These are phyloP conservation scores for Dendrolimus kikuchii DNA, from an alignment of 1,140 invertebrate genomes.

Conservation along the genomic window DNA sequence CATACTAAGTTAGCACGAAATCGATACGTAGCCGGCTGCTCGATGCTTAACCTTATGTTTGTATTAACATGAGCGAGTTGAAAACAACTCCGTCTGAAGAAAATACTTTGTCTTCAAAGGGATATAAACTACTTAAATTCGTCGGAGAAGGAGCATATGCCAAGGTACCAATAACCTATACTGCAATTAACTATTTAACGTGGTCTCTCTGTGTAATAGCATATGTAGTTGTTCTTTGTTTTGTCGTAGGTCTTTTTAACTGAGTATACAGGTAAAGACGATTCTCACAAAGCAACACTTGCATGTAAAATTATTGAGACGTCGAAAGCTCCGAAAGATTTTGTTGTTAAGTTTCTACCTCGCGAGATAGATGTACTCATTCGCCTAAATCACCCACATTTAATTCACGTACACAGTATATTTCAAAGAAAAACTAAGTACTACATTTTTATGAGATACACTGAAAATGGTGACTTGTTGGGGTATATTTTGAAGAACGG, in stretches of 20 bases:
- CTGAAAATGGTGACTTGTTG: conserved; percentile 79
- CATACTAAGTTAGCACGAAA: conserved; percentile 13
- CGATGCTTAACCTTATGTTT: conserved; percentile 25
- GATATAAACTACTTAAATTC: conserved; percentile 75
- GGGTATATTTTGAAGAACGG: conserved; percentile 78
- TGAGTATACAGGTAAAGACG: conserved; percentile 64
- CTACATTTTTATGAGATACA: conserved; percentile 80
- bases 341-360: conserved; percentile 82
- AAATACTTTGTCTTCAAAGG: conserved; percentile 71
- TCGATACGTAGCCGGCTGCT: conserved; percentile 19
- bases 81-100: conserved; percentile 73
- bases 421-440: conserved; percentile 77
- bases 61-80: conserved; percentile 60
- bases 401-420: conserved; percentile 81
- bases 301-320: conserved; percentile 86
- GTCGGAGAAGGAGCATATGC: conserved; percentile 80
- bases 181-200: conserved; percentile 6
- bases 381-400: conserved; percentile 80
- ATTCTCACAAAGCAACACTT: conserved; percentile 40
- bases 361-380: conserved; percentile 81
- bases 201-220: conserved; percentile 5
- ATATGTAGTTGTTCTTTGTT: conserved; percentile 7
- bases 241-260: conserved; percentile 74
- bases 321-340: conserved; percentile 80
- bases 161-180: conserved; percentile 55